A percentile compares a stretch with the other conserved stretches of the same genome.
phyloP scores from a whole-genome alignment of 2,888 invertebrate species.

The Drosophila phalerata region DNA sequence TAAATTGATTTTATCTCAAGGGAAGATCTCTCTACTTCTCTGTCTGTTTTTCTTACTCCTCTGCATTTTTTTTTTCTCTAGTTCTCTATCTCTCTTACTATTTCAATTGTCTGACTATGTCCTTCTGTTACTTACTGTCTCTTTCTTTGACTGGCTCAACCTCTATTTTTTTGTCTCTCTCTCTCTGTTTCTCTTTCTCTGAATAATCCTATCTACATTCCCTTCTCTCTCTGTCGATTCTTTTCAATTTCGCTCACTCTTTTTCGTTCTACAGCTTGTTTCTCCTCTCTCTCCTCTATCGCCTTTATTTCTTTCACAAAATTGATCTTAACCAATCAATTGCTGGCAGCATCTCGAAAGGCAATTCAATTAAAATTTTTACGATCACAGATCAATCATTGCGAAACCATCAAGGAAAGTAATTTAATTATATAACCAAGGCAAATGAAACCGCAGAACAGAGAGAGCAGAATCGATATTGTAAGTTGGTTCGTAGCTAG shows the following conservation, averaged over 20 bases:
- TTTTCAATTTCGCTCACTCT: neutral
- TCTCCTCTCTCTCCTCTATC: neutral
- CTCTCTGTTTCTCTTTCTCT: neutral
- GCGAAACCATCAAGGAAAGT: constrained; percentile 33
- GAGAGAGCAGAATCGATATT: neutral
- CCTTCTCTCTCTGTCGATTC: too few relatives aligned
- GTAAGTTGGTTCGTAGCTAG: constrained; percentile 1
- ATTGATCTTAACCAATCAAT: too few relatives aligned
- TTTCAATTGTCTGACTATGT: neutral
- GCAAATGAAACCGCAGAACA: constrained; percentile 27
- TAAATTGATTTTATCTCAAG: neutral
- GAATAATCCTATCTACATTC: too few relatives aligned
- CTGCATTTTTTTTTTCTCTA: neutral
- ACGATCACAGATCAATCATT: constrained; percentile 49
- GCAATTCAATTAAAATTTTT: constrained; percentile 50
- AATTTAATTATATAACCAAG: constrained; percentile 48
- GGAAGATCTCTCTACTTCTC: too few relatives aligned
- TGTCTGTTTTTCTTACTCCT: neutral
- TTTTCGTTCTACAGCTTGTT: neutral
- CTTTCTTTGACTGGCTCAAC: neutral
- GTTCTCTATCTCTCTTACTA: neutral
- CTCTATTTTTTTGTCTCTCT: neutral
- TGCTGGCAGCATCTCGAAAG: too few relatives aligned
- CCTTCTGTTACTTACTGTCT: neutral
- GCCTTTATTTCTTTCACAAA: neutral